phyloP scores from a whole-genome alignment of 2,113 vertebrate species.

The Malaclemys terrapin region DNA sequence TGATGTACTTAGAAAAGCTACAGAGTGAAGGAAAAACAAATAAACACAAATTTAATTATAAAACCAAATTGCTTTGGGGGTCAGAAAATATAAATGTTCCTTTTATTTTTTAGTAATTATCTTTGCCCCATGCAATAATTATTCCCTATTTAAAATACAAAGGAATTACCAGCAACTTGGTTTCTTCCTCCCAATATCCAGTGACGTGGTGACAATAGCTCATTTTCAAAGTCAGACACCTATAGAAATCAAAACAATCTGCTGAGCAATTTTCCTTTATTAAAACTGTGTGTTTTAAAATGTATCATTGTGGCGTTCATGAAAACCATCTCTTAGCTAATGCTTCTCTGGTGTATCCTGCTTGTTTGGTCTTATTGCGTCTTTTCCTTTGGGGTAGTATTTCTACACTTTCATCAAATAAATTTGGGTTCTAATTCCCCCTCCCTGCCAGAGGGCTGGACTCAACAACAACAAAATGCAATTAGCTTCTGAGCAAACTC shows the following conservation, averaged over 20 bases:
- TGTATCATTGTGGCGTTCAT: background rate
- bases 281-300: background rate
- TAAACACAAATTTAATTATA: constrained; percentile 57
- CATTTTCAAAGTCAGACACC: background rate
- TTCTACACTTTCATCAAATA: background rate
- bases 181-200: background rate
- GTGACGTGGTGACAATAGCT: background rate
- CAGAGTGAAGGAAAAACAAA: constrained; percentile 48
- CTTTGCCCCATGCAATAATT: background rate
- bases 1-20: constrained; percentile 48
- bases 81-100: constrained; percentile 19
- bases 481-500: constrained; percentile 6
- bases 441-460: background rate
- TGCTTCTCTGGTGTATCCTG: background rate
- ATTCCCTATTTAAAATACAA: background rate
- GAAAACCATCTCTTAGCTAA: background rate
- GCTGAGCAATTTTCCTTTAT: background rate
- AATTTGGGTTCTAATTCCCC: background rate
- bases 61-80: constrained; percentile 50
- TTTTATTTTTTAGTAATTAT: background rate
- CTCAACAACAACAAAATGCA: background rate
- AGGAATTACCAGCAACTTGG: background rate
- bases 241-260: background rate
- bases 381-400: background rate
- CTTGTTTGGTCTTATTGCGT: background rate